These are phyloP conservation scores for Arvicanthis niloticus DNA, from an alignment of 2,113 vertebrate genomes.

Conservation along the genomic window DNA sequence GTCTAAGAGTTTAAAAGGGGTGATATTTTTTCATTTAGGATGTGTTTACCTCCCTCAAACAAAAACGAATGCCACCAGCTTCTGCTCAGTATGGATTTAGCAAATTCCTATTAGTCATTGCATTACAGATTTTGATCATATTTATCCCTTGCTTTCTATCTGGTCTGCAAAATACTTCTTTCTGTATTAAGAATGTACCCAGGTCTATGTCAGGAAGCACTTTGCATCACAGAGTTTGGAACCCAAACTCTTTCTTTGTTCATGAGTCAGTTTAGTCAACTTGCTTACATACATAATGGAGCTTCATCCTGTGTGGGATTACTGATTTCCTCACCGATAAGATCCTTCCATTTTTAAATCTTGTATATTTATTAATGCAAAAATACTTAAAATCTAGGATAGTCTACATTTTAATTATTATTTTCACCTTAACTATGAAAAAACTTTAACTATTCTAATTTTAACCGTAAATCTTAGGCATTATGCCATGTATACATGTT, in stretches of 20 bases:
- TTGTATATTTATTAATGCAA: background rate
- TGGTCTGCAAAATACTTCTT: background rate
- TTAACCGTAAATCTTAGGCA: background rate
- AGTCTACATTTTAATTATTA: background rate
- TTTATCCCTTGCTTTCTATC: slow-evolving; percentile 11
- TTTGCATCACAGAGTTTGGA: slow-evolving; percentile 14
- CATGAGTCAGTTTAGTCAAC: slow-evolving; percentile 14
- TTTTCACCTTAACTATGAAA: background rate
- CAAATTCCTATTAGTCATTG: background rate
- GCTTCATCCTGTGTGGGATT: background rate
- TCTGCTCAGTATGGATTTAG: background rate
- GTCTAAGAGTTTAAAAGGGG: background rate
- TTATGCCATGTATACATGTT: background rate
- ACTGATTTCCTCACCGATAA: background rate
- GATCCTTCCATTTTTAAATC: background rate
- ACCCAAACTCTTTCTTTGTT: slow-evolving; percentile 2
- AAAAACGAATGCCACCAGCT: background rate
- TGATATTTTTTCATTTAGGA: slow-evolving; percentile 6
- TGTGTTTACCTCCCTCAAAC: background rate
- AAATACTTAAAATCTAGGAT: background rate
- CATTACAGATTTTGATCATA: background rate
- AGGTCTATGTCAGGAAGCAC: background rate
- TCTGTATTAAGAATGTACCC: background rate
- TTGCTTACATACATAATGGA: background rate
- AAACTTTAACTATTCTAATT: background rate